Evolutionary conservation across 2,113 vertebrate species (phyloP), one percentile per base, ranked within the genome.

Genomic region (Aldabrachelys gigantea): DNA sequence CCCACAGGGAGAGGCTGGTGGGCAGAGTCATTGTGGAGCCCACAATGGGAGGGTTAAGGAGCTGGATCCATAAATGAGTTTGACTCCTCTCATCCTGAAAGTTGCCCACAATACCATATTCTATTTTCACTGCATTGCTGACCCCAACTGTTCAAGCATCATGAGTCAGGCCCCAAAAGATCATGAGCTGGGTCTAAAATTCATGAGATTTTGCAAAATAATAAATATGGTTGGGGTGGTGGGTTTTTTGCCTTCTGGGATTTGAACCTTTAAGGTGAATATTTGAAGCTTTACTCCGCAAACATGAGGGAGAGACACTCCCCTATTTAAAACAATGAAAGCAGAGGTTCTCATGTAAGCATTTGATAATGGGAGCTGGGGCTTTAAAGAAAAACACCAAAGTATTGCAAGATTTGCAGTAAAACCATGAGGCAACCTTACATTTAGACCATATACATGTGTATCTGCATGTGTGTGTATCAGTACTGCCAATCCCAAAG

Each of bases 361-460:
- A 90, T 17, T 82, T 92, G 87, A 53, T 80, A 88, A 82, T 78
- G 53, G 62, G 81, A 95, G 10, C 14, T 93, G 17, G 1, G 88
- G 87, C 90, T 95, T 53, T 86, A 92, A 90, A 91, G 90, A 88
- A 89, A 1, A 31, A 95, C 90, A 95, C 80, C 80, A 90, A 84
- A 84, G 78, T 81, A 95, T 72, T 72, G 91, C 87, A 82, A 96
- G 95, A 85, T 91, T 93, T 85, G 21, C 52, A 88, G 49, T 89
- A 89, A 89, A 94, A 89, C n/a, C 89, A 85, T 92, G 91, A 89
- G 72, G 38, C 80, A 91, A 89, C 59, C 7, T 86, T 84, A 78
- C 44, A 85, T 91, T 91, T 88, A 93, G 90, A 44, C 81, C 50
- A 12, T 86, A 80, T 96, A 6, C 3, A 13, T 12, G 90, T 5